phyloP scores from a whole-genome alignment of 1,140 invertebrate species.

The Plodia interpunctella region DNA sequence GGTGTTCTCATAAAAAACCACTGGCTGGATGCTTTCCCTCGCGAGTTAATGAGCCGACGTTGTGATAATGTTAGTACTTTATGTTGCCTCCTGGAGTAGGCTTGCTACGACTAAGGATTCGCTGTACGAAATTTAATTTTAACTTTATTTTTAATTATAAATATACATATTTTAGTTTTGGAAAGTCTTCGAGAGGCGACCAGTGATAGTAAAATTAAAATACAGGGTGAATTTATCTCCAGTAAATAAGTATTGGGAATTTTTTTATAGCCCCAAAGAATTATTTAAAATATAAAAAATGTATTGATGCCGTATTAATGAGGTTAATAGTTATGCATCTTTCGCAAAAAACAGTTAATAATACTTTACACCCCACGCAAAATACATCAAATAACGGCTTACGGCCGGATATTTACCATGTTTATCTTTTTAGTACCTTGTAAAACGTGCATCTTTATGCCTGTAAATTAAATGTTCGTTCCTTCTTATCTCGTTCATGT shows the following conservation, averaged over 20 bases:
- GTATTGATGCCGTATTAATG: too few relatives aligned
- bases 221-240: too few relatives aligned
- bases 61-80: slow-evolving; percentile 16
- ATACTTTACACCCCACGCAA: not conserved
- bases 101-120: not conserved
- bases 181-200: too few relatives aligned
- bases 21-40: slow-evolving; percentile 19
- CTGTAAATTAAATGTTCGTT: not conserved
- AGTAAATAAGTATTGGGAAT: too few relatives aligned
- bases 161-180: too few relatives aligned
- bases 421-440: slow-evolving; percentile 4
- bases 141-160: not conserved
- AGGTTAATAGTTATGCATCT: too few relatives aligned
- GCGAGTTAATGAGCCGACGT: slow-evolving; percentile 28
- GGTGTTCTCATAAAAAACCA: slow-evolving; percentile 24
- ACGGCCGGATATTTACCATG: not conserved
- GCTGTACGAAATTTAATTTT: not conserved
- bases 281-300: too few relatives aligned
- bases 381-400: slow-evolving; percentile 1
- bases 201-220: too few relatives aligned
- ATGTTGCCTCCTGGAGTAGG: not conserved
- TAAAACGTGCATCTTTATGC: not conserved
- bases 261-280: too few relatives aligned
- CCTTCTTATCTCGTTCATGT: not conserved
- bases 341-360: too few relatives aligned